A percentile compares a stretch with the other conserved stretches of the same genome.
These are phyloP conservation scores for Tragelaphus strepsiceros DNA, from an alignment of 2,113 vertebrate genomes.

Conservation along the genomic window DNA sequence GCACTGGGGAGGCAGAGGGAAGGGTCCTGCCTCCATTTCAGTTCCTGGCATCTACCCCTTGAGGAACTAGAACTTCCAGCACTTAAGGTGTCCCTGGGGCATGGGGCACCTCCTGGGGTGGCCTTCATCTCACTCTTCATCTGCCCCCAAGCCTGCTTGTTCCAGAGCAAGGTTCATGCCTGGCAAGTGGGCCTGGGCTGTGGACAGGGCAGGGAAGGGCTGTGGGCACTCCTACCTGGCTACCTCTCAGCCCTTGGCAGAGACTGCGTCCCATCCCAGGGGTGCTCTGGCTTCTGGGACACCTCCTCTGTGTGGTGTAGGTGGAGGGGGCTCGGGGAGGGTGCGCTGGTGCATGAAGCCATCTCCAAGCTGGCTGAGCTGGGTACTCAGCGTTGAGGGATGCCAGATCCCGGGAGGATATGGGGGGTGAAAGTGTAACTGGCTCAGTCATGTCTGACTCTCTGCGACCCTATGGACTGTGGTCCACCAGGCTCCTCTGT, in stretches of 20 bases:
- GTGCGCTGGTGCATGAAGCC: background rate
- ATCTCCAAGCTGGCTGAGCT: background rate
- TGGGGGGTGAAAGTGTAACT: background rate
- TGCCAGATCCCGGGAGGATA: background rate
- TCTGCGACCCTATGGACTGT: background rate
- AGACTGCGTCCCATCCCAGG: background rate
- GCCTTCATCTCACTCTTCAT: background rate
- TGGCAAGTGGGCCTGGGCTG: background rate
- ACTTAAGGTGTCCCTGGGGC: background rate
- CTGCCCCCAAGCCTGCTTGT: accelerated
- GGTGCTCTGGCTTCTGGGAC: background rate
- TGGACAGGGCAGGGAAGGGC: background rate
- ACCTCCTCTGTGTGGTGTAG: background rate
- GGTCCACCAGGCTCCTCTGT: background rate
- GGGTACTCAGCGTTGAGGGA: background rate
- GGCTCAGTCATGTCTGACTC: background rate
- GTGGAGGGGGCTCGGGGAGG: background rate
- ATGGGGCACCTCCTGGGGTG: background rate
- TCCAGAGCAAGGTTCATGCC: too few relatives aligned
- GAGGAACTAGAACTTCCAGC: background rate
- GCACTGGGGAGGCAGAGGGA: background rate
- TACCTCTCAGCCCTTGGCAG: background rate
- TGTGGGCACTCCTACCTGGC: accelerated
- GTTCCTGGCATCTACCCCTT: background rate
- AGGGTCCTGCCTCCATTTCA: background rate